Conservation (phyloP, 2,888 invertebrate species). For the Andricus curvator region DNA sequence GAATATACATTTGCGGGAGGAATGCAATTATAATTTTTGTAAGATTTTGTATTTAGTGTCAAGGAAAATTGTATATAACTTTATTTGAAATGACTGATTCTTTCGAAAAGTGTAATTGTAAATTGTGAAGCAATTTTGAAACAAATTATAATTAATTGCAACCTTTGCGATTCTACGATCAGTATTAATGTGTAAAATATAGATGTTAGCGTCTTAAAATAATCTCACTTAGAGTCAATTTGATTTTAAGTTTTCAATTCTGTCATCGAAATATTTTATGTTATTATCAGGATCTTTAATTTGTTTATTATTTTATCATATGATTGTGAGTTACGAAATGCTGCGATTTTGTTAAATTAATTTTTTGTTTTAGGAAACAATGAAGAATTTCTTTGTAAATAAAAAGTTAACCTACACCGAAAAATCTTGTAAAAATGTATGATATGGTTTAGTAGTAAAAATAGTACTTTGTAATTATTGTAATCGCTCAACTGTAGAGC, state of each 20-base stretch:
- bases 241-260: no score
- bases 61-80: slow-evolving; percentile 33
- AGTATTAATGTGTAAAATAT: slow-evolving; percentile 19
- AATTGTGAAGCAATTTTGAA: neutral
- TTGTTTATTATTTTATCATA: neutral
- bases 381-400: slow-evolving; percentile 26
- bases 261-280: no score
- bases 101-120: neutral
- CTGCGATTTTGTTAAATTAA: neutral
- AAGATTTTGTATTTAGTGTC: slow-evolving; percentile 17
- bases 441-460: slow-evolving; percentile 51
- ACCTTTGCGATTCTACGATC: slow-evolving; percentile 10
- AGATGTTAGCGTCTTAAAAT: neutral
- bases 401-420: slow-evolving; percentile 38
- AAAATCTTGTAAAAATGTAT: slow-evolving; percentile 68
- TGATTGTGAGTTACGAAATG: neutral
- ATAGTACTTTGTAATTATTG: slow-evolving; percentile 13
- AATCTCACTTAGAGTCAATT: neutral
- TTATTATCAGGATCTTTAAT: neutral
- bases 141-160: neutral
- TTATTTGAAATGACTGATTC: slow-evolving; percentile 23
- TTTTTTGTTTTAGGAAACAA: neutral
- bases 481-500: slow-evolving; percentile 19
- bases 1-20: slow-evolving; percentile 48
- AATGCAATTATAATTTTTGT: slow-evolving; percentile 62